Evolutionary conservation across 2,797 vertebrate genomes (phyloP).

Genomic region (Ctenosaura bakeri): DNA sequence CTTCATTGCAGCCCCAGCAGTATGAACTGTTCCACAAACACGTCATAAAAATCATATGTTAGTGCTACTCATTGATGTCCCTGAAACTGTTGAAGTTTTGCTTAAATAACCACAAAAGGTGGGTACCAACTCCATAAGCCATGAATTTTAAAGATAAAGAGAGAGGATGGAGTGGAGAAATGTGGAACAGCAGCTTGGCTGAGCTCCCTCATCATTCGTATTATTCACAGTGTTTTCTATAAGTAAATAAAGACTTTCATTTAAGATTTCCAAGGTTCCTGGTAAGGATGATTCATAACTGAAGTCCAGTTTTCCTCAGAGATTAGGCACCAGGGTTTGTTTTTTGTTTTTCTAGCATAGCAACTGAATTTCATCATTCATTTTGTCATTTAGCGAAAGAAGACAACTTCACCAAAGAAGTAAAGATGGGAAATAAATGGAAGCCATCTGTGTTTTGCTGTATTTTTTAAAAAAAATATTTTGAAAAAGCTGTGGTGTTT

Average conservation of each 20-base stretch:
- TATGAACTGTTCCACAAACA: constrained; percentile 73
- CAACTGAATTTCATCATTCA: constrained; percentile 88
- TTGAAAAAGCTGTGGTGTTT: constrained; percentile 73
- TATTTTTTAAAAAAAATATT: constrained; percentile 76
- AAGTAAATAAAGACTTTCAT: constrained; percentile 80
- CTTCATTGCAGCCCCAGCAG: constrained; percentile 73
- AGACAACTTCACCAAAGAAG: constrained; percentile 85
- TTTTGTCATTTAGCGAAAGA: constrained; percentile 86
- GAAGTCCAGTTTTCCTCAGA: constrained; percentile 84
- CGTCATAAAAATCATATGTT: constrained; percentile 73
- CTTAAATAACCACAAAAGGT: constrained; percentile 68
- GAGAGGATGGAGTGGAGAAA: neutral
- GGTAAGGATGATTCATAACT: constrained; percentile 85
- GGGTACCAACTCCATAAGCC: constrained; percentile 58
- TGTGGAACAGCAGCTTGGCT: constrained; percentile 46
- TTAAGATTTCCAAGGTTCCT: constrained; percentile 81
- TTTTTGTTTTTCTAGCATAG: constrained; percentile 88
- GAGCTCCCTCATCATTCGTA: constrained; percentile 60
- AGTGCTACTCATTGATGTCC: constrained; percentile 59
- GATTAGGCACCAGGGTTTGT: constrained; percentile 83
- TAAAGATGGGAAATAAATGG: constrained; percentile 86
- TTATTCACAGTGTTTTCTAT: constrained; percentile 75
- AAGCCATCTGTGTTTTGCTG: constrained; percentile 83
- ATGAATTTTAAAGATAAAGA: constrained; percentile 44
- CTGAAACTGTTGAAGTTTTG: constrained; percentile 69